Conservation (phyloP, 2,888 invertebrate species). For the Gari tellinella region DNA sequence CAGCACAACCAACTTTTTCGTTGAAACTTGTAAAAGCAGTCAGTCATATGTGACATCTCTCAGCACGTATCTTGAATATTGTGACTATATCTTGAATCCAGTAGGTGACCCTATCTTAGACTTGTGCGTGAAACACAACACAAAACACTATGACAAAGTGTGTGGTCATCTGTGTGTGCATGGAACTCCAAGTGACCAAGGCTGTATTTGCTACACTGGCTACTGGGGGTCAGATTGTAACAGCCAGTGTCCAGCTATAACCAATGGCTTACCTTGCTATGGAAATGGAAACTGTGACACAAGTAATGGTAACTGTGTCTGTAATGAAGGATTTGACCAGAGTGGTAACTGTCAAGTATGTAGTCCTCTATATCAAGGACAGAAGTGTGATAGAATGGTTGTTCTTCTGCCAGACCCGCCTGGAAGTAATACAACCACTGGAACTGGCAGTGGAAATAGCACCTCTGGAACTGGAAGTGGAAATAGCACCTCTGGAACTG, state of each 20-base stretch:
- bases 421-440: not conserved
- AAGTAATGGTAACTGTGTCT: conserved; percentile 52
- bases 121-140: conserved; percentile 55
- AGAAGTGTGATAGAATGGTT: conserved; percentile 50
- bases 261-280: conserved; percentile 46
- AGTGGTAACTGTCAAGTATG: conserved; percentile 35
- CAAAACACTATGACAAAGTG: conserved; percentile 42
- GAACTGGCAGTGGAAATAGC: not conserved
- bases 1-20: conserved; percentile 21
- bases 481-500: not conserved
- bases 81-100: conserved; percentile 46
- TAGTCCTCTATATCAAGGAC: conserved; percentile 39
- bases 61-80: conserved; percentile 56
- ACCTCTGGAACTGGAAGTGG: not conserved
- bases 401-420: conserved; percentile 31
- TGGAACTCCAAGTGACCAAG: conserved; percentile 36
- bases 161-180: conserved; percentile 58
- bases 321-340: conserved; percentile 25
- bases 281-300: conserved; percentile 60
- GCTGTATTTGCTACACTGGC: conserved; percentile 53
- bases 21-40: conserved; percentile 38
- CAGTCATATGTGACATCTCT: conserved; percentile 49
- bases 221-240: conserved; percentile 61
- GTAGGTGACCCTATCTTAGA: conserved; percentile 40
- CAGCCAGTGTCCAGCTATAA: conserved; percentile 33